These are phyloP conservation scores for Pitangus sulphuratus DNA, from an alignment of 2,797 vertebrate species.

Conservation along the genomic window DNA sequence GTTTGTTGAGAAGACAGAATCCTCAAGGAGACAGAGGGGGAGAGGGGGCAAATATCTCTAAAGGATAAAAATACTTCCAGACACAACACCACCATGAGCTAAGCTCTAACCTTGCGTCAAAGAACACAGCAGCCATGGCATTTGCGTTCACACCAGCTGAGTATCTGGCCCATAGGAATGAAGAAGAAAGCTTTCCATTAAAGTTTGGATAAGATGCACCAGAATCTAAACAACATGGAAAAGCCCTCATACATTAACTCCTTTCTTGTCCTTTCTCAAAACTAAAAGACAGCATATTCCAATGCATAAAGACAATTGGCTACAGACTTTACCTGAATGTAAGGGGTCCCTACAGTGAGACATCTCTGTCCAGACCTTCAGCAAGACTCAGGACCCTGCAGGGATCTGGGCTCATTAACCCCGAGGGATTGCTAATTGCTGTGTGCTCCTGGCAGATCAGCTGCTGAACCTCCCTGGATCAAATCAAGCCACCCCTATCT, in stretches of 20 bases:
- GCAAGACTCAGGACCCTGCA: background rate
- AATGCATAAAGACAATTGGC: background rate
- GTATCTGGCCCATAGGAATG: constrained; percentile 34
- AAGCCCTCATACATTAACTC: background rate
- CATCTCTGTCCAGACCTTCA: background rate
- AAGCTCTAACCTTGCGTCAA: constrained; percentile 48
- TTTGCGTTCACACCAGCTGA: constrained; percentile 55
- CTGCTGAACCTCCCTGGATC: background rate
- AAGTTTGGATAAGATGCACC: background rate
- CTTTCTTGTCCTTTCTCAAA: background rate
- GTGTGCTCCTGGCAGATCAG: background rate
- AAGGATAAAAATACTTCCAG: constrained; percentile 68
- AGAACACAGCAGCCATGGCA: constrained; percentile 8
- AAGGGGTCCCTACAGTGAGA: background rate
- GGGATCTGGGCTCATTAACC: background rate
- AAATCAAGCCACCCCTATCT: background rate
- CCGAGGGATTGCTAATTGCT: background rate
- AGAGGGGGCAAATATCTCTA: constrained; percentile 16
- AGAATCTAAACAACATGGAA: constrained; percentile 28
- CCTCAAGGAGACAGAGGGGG: constrained; percentile 7
- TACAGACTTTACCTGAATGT: background rate
- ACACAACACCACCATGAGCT: constrained; percentile 58
- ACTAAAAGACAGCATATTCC: background rate
- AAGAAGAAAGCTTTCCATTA: constrained; percentile 50
- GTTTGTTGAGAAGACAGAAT: constrained; percentile 35